Conservation (phyloP, 2,888 invertebrate species). For the Brachycybe producta region DNA sequence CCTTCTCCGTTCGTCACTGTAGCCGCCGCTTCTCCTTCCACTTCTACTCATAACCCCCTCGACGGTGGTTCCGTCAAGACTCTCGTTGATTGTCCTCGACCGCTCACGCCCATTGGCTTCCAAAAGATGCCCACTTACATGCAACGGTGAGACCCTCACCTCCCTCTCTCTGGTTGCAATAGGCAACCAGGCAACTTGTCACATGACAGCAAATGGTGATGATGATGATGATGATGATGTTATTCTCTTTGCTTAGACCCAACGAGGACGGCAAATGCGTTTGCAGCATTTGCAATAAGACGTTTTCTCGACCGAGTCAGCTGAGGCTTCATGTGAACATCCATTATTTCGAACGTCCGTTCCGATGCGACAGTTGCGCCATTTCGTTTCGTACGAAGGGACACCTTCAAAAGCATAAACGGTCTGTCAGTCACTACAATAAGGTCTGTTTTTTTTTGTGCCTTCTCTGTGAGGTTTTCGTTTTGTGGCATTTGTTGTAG, state of each 20-base stretch:
- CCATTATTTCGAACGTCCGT: conserved; percentile 86
- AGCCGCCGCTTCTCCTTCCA: not conserved
- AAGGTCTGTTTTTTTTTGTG: conserved; percentile 46
- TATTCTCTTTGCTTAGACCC: conserved; percentile 10
- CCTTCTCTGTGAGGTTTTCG: conserved; percentile 10
- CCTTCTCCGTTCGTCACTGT: not conserved
- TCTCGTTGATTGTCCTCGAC: not conserved
- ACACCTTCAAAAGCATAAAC: conserved; percentile 82
- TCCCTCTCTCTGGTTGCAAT: too few relatives aligned
- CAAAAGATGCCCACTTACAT: conserved; percentile 4
- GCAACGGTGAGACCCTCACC: not conserved
- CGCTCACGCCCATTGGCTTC: too few relatives aligned
- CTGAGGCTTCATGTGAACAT: conserved; percentile 84
- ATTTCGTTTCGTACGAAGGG: conserved; percentile 82
- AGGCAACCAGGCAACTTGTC: not conserved
- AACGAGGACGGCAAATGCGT: conserved; percentile 40
- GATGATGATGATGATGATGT: not conserved
- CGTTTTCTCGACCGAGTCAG: conserved; percentile 82
- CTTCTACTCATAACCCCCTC: not conserved
- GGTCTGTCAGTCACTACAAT: conserved; percentile 81
- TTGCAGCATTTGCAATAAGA: conserved; percentile 77
- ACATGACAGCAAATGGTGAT: not conserved
- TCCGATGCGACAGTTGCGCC: conserved; percentile 79
- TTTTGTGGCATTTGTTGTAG: not conserved
- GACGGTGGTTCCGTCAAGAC: not conserved